A percentile compares a stretch with the other conserved stretches of the same genome.
Conservation (phyloP, 2,888 invertebrate species). For the Phyllotreta striolata region DNA sequence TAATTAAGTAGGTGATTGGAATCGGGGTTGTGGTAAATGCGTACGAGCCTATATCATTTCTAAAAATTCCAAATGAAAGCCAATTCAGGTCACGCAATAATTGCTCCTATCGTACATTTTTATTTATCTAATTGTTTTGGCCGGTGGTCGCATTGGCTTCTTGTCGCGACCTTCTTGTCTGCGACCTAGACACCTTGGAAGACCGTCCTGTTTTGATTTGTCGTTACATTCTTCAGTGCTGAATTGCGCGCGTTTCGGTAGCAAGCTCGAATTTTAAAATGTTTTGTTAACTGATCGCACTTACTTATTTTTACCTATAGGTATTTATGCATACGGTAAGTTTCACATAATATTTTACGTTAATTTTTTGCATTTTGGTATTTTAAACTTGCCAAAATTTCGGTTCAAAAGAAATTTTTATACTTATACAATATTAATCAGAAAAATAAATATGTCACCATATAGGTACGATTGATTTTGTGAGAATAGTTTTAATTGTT, state of each 20-base stretch:
- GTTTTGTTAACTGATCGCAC: too few species aligned
- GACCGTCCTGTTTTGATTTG: constrained; percentile 30
- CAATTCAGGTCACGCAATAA: too few species aligned
- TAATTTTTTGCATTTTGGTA: background rate
- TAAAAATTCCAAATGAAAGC: too few species aligned
- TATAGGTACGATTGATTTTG: too few species aligned
- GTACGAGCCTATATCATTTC: too few species aligned
- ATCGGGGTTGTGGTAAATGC: too few species aligned
- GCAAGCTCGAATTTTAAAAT: constrained; percentile 37
- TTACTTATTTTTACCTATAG: constrained; percentile 27
- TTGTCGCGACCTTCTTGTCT: constrained; percentile 42
- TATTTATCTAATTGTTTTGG: constrained; percentile 13
- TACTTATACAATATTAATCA: too few species aligned
- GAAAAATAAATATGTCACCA: too few species aligned
- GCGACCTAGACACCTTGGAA: constrained; percentile 45
- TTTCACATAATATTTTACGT: background rate
- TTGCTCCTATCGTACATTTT: too few species aligned
- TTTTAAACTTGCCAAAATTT: background rate
- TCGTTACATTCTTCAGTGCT: constrained; percentile 36
- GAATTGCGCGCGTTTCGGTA: constrained; percentile 40
- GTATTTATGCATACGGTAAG: constrained; percentile 37
- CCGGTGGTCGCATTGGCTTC: constrained; percentile 37
- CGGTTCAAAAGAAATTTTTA: too few species aligned
- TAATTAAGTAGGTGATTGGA: too few species aligned
- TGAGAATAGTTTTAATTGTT: too few species aligned